These are phyloP conservation scores for Tragelaphus oryx DNA, from an alignment of 2,797 vertebrate species.

Conservation along the genomic window DNA sequence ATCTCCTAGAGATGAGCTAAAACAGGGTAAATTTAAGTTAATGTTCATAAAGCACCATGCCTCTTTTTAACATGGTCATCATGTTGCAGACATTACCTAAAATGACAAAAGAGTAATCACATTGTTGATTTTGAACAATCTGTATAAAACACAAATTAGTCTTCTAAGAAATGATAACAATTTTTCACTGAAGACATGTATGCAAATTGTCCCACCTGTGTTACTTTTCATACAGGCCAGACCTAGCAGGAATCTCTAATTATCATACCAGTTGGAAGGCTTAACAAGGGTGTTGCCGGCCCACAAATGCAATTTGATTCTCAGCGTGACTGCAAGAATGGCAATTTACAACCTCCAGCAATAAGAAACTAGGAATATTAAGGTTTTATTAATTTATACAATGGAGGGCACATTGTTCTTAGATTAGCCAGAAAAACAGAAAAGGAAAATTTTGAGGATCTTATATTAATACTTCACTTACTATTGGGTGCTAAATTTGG, in stretches of 20 bases:
- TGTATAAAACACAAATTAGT: constrained; percentile 20
- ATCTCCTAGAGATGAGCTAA: neutral
- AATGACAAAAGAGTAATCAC: constrained; percentile 2
- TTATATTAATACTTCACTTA: neutral
- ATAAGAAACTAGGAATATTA: constrained; percentile 39
- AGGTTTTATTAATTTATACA: constrained; percentile 47
- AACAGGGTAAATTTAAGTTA: neutral
- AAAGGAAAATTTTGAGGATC: constrained; percentile 1
- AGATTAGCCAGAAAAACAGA: neutral
- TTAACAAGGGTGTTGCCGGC: constrained; percentile 44
- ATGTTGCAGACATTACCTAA: neutral
- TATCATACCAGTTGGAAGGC: constrained; percentile 49
- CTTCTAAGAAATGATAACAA: constrained; percentile 34
- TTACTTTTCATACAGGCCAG: constrained; percentile 20
- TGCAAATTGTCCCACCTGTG: constrained; percentile 32
- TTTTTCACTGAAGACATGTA: constrained; percentile 11
- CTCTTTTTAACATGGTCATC: neutral
- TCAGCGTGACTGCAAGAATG: constrained; percentile 54
- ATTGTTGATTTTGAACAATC: constrained; percentile 6
- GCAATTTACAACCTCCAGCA: constrained; percentile 63
- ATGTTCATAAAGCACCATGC: neutral
- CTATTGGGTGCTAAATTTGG: neutral
- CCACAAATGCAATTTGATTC: constrained; percentile 67
- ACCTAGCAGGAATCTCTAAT: constrained; percentile 57
- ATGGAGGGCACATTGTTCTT: constrained; percentile 23